Base-by-base conservation (phyloP, 1,140 invertebrate species). In the Brachionus plicatilis region DNA sequence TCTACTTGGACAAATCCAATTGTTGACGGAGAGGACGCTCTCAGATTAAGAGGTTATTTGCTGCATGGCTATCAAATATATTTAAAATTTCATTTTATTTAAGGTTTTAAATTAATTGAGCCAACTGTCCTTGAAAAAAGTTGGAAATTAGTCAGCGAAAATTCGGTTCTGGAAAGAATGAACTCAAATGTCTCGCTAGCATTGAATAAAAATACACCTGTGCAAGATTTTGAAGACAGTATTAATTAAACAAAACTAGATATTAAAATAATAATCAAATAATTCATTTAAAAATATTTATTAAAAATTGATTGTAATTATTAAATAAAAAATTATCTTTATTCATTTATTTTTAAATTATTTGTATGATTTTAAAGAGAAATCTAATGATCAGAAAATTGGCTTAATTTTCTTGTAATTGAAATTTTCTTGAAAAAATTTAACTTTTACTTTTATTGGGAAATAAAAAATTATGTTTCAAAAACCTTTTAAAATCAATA, bases 1-100 rank as follows among this genome's bases (percentile, higher is more conserved):
- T 89, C 88, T 5, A 90, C 88, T 2, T 90, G 89, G 89, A 87
- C 89, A 85, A 88, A 88, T 65, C 89, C 89, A 7, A 88, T 90
- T 56, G 88, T 90, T 29, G 87, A 88, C 85, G 89, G 89, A 6
- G 85, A 88, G 70, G 89, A 90, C 66, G 89, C 88, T 1, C 86
- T 85, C 33, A 88, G 88, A 85, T 78, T 89, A 3, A 85, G 88
- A 85, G 89, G 88, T 89, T 85, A 53, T 80, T 53, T 37, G 0
- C 33, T 37, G 5, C 6, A 37, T 7, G 0, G 0, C 7, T 37
- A 6, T 37, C 33, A 37, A 37, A 37, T 37, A 37, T 6, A 37
- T 37, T 37, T 37, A 37, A 24, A 72, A 24, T 72, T 41, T 17
- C 0, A 5, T 17, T 17, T 41, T 20, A 33, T 41, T 72, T n/a